Conservation (phyloP, 2,888 invertebrate species). For the Exocentrus adspersus region DNA sequence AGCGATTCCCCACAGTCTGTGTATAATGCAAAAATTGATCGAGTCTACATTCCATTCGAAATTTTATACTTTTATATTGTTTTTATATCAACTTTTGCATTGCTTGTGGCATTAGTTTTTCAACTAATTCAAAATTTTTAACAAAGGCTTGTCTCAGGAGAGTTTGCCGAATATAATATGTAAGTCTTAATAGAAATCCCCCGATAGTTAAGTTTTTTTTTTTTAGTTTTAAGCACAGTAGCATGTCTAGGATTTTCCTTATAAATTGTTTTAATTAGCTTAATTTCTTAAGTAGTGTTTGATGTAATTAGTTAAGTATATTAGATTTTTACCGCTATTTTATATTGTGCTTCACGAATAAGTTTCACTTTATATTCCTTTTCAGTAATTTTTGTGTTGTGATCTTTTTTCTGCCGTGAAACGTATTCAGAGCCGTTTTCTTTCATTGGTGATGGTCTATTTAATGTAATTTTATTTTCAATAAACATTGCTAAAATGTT, state of each 20-base stretch:
- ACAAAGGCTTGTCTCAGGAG: slow-evolving; percentile 60
- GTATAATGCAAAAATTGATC: slow-evolving; percentile 28
- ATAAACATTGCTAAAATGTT: slow-evolving; percentile 63
- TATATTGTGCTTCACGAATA: slow-evolving; percentile 54
- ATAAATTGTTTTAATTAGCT: slow-evolving; percentile 47
- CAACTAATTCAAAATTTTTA: slow-evolving; percentile 36
- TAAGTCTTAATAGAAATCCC: slow-evolving; percentile 55
- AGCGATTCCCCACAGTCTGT: slow-evolving; percentile 18
- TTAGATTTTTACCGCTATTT: slow-evolving; percentile 51
- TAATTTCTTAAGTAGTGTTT: slow-evolving; percentile 45
- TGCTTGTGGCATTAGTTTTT: slow-evolving; percentile 24
- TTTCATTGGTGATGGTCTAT: slow-evolving; percentile 59
- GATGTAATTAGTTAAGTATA: slow-evolving; percentile 51
- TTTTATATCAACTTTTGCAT: slow-evolving; percentile 23
- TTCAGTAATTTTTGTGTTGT: slow-evolving; percentile 31
- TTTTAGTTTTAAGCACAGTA: slow-evolving; percentile 58
- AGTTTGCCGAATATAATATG: slow-evolving; percentile 61
- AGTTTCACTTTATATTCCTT: slow-evolving; percentile 43
- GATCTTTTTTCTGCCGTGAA: slow-evolving; percentile 34
- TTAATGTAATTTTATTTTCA: slow-evolving; percentile 60
- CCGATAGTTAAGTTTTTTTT: slow-evolving; percentile 40
- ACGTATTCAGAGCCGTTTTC: slow-evolving; percentile 36
- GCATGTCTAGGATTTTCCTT: slow-evolving; percentile 52
- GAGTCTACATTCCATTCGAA: slow-evolving; percentile 10
- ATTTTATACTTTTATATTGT: not conserved